Percentiles rank a stretch among this genome's conserved stretches.
Evolutionary conservation across 2,888 invertebrate genomes (phyloP).

Genomic region (Prosapia bicincta): DNA sequence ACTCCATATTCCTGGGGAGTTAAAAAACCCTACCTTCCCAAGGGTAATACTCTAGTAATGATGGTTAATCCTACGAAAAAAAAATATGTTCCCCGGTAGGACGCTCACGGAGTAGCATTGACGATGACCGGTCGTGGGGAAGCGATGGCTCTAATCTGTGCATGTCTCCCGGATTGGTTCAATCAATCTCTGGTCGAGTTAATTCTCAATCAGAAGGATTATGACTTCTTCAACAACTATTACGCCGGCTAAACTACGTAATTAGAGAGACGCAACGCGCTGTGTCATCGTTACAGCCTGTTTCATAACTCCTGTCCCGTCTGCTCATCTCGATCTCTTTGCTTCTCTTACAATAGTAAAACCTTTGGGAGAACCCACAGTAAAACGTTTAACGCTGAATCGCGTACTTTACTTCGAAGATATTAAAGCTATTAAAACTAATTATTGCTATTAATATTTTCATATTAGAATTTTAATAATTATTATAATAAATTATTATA

Average conservation of each 20-base stretch:
- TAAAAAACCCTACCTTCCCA: not conserved
- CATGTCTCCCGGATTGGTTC: not conserved
- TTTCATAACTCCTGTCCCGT: not conserved
- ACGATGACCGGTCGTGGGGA: not conserved
- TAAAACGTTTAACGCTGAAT: too few relatives aligned
- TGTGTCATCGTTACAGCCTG: slow-evolving; percentile 26
- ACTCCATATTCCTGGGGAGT: not conserved
- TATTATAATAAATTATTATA: too few relatives aligned
- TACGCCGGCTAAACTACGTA: slow-evolving; percentile 27
- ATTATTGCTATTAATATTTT: too few relatives aligned
- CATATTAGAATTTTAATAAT: too few relatives aligned
- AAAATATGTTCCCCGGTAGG: not conserved
- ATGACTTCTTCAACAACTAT: slow-evolving; percentile 31
- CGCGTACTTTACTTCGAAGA: too few relatives aligned
- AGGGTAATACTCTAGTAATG: not conserved
- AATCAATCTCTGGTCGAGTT: not conserved
- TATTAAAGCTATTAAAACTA: too few relatives aligned
- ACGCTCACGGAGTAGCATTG: not conserved
- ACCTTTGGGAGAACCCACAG: too few relatives aligned
- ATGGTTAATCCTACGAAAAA: not conserved
- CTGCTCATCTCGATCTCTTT: too few relatives aligned
- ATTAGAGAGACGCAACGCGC: slow-evolving; percentile 26
- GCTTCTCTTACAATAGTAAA: too few relatives aligned
- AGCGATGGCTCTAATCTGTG: not conserved
- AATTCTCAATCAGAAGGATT: slow-evolving; percentile 25